Conservation (phyloP, 2,113 vertebrate genomes). For the Cavia aperea region DNA sequence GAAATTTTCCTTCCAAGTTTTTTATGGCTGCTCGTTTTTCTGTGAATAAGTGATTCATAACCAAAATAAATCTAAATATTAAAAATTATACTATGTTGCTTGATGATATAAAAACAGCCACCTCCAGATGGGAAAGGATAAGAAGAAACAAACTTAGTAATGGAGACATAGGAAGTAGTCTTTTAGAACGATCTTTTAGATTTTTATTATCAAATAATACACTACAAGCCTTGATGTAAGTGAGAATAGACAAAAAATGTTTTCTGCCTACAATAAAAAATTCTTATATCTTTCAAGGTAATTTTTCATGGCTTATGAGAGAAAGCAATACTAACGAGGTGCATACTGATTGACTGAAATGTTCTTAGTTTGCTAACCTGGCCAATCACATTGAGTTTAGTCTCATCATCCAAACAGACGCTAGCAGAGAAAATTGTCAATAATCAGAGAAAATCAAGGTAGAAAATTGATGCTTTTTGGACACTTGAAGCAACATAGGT, state of each 20-base stretch:
- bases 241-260: conserved; percentile 45
- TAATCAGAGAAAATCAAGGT: conserved; percentile 68
- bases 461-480: conserved; percentile 66
- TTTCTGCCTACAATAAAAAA: conserved; percentile 26
- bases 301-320: background rate
- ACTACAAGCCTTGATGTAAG: background rate
- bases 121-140: background rate
- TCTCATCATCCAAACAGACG: conserved; percentile 50
- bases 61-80: conserved; percentile 34
- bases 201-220: conserved; percentile 42
- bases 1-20: conserved; percentile 45
- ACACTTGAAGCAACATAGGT: conserved; percentile 49
- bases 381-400: conserved; percentile 47
- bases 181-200: background rate
- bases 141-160: background rate
- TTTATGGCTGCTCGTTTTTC: conserved; percentile 40
- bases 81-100: conserved; percentile 10
- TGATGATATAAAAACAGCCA: conserved; percentile 16
- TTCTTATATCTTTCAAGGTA: conserved; percentile 26
- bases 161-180: background rate
- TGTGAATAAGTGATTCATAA: conserved; percentile 30
- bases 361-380: conserved; percentile 44
- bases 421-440: conserved; percentile 68
- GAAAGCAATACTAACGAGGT: conserved; percentile 27
- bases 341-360: background rate